Evolutionary conservation across 2,113 vertebrate genomes (phyloP).

Genomic region (Pelobates fuscus): DNA sequence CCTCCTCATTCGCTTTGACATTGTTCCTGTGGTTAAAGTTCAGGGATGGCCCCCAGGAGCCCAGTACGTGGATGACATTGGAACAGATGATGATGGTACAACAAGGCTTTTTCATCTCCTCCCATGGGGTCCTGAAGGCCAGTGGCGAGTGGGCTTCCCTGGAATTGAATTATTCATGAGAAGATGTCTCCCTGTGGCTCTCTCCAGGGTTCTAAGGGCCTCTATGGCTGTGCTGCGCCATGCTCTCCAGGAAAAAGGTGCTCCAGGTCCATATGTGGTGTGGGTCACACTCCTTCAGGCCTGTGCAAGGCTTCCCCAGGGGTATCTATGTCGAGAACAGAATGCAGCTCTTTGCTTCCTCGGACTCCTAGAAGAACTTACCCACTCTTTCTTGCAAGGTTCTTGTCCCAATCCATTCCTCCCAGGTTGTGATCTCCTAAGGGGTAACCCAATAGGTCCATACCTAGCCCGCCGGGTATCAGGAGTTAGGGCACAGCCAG

Average conservation of each 20-base stretch:
- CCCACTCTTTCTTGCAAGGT: slow-evolving; percentile 9
- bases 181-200: background rate
- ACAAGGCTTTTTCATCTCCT: slow-evolving; percentile 27
- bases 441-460: background rate
- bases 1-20: slow-evolving; percentile 23
- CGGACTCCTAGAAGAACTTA: slow-evolving; percentile 48
- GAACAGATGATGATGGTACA: background rate
- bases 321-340: slow-evolving; percentile 25
- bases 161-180: slow-evolving; percentile 19
- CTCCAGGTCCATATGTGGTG: slow-evolving; percentile 44
- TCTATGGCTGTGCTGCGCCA: background rate
- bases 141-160: slow-evolving; percentile 34
- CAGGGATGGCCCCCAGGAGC: slow-evolving; percentile 17
- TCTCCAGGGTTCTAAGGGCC: slow-evolving; percentile 19
- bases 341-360: slow-evolving; percentile 44
- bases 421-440: slow-evolving; percentile 46
- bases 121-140: slow-evolving; percentile 23
- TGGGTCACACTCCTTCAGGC: slow-evolving; percentile 46
- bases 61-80: slow-evolving; percentile 24
- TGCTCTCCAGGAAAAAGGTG: background rate
- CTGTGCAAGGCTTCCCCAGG: slow-evolving; percentile 36
- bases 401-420: slow-evolving; percentile 51
- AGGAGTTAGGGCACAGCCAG: slow-evolving; percentile 28
- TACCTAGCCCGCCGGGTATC: slow-evolving; percentile 14
- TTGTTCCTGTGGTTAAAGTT: slow-evolving; percentile 28